Evolutionary conservation across 1,140 invertebrate genomes (phyloP).

Genomic region (Hestina assimilis): DNA sequence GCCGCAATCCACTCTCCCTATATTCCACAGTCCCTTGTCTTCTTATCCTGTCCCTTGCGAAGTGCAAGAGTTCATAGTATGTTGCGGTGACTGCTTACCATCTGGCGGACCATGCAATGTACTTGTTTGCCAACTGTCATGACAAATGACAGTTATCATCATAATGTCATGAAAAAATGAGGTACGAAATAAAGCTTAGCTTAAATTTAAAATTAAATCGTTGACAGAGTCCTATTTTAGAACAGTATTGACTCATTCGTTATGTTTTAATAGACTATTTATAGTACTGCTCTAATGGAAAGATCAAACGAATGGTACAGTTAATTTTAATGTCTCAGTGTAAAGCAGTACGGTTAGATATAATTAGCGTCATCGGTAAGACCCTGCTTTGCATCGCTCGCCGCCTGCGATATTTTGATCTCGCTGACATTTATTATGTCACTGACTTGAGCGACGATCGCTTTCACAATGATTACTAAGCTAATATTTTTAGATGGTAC

Average conservation of each 20-base stretch:
- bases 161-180: no score
- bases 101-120: no score
- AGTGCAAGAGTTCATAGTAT: no score
- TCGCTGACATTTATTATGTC: slow-evolving; percentile 67
- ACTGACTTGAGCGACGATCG: slow-evolving; percentile 28
- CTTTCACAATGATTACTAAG: slow-evolving; percentile 7
- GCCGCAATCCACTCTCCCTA: no score
- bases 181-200: not conserved
- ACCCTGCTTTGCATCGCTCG: slow-evolving; percentile 45
- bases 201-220: slow-evolving; percentile 3
- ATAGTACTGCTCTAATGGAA: slow-evolving; percentile 72
- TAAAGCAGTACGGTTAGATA: slow-evolving; percentile 66
- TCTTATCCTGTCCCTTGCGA: no score
- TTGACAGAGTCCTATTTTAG: slow-evolving; percentile 1
- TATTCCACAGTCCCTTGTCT: no score
- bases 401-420: slow-evolving; percentile 59
- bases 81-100: no score
- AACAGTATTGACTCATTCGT: slow-evolving; percentile 55
- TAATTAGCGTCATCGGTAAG: slow-evolving; percentile 68
- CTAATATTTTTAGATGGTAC: not conserved
- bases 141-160: no score
- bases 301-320: slow-evolving; percentile 71
- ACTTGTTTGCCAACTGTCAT: no score
- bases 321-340: slow-evolving; percentile 76
- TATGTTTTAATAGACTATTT: slow-evolving; percentile 66